Conservation (phyloP, 30 jellyfish, hydroid and myxozoan species). For the Catostylus mosaicus region DNA sequence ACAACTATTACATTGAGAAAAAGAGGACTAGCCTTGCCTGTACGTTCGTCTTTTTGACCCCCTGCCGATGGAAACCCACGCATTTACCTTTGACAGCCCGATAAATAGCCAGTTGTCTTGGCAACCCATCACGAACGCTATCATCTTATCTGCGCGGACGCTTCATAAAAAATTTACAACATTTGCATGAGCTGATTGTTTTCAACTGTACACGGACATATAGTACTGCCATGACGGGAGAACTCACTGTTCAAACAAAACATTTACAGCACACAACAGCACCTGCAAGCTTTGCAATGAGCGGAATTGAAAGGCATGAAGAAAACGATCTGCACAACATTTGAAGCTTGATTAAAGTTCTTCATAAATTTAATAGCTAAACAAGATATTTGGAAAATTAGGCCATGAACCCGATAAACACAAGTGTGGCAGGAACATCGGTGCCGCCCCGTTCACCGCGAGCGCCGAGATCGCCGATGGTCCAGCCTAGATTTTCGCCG, state of each 20-base stretch:
- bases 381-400: not conserved
- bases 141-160: slow-evolving; percentile 32
- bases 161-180: slow-evolving; percentile 41
- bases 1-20: not conserved
- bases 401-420: slow-evolving; percentile 66
- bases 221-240: slow-evolving; percentile 44
- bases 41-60: not conserved
- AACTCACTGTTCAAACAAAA: slow-evolving; percentile 41
- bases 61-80: slow-evolving; percentile 19
- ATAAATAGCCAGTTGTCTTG: slow-evolving; percentile 15
- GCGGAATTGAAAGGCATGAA: slow-evolving; percentile 36
- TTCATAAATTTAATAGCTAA: not conserved
- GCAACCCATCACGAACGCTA: slow-evolving; percentile 33
- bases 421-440: slow-evolving; percentile 70
- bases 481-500: slow-evolving; percentile 56
- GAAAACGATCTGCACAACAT: slow-evolving; percentile 13
- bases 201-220: slow-evolving; percentile 59
- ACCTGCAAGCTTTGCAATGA: slow-evolving; percentile 54
- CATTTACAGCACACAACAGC: slow-evolving; percentile 57
- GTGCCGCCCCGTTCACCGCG: slow-evolving; percentile 57
- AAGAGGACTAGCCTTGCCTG: not conserved
- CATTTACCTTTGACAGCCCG: slow-evolving; percentile 1
- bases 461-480: slow-evolving; percentile 60
- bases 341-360: slow-evolving; percentile 8
- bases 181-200: slow-evolving; percentile 58